A percentile compares a stretch with the other conserved stretches of the same genome.
These are phyloP conservation scores for Trilocha varians DNA, from an alignment of 2,888 invertebrate species.

Conservation along the genomic window DNA sequence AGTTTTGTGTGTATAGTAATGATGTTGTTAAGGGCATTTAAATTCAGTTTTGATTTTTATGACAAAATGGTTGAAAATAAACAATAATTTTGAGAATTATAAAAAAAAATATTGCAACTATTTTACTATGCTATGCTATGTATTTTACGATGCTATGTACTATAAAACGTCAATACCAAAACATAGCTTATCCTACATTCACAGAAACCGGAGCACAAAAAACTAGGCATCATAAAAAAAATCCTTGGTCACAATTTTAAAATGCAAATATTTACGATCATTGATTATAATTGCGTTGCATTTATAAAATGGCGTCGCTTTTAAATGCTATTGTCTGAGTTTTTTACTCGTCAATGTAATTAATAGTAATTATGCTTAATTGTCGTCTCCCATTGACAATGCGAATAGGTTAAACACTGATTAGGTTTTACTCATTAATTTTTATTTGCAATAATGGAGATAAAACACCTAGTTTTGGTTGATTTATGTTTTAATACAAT, in stretches of 20 bases:
- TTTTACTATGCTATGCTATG: no score
- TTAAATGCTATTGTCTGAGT: slow-evolving; percentile 11
- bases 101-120: no score
- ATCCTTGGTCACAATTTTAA: slow-evolving; percentile 4
- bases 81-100: no score
- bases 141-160: no score
- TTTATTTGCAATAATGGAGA: slow-evolving; percentile 9
- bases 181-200: no score
- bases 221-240: not conserved
- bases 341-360: slow-evolving; percentile 20
- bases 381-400: slow-evolving; percentile 15
- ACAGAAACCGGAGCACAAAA: not conserved
- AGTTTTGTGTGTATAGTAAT: no score
- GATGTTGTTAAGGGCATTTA: no score
- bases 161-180: not conserved
- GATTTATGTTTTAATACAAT: not conserved
- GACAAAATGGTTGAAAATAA: no score
- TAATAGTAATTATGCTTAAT: slow-evolving; percentile 14
- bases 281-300: not conserved
- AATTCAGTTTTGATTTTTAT: no score
- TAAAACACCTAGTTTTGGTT: not conserved
- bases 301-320: not conserved
- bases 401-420: slow-evolving; percentile 3
- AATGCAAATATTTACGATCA: not conserved
- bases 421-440: slow-evolving; percentile 4